Base-by-base conservation (phyloP, 1,140 invertebrate genomes). In the Belonocnema kinseyi region DNA sequence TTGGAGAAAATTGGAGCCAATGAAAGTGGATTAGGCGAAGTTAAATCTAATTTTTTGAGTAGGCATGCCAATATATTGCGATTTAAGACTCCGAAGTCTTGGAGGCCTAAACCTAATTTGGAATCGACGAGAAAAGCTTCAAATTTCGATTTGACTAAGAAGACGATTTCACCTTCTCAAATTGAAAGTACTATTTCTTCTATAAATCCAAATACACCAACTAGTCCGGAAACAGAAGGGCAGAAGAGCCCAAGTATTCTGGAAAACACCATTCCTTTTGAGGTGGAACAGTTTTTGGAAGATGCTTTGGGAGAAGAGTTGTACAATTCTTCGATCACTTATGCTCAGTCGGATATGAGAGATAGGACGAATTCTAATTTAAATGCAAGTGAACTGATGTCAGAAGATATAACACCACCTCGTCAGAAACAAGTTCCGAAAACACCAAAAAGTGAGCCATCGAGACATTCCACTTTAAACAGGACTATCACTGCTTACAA, bases 291-390 rank as follows among this genome's bases (percentile, higher is more conserved):
- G 40, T 89, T 88, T 82, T 80, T 88, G 16, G 75, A 84, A 26
- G 61, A 86, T 8, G 88, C 87, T 7, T 75, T 89, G 13, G 87
- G 85, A 4, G 82, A 86, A 13, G 87, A 90, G 76, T 72, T 86
- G 1, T 80, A 79, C n/a, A 83, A 70, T 50, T 78, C 78, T 3
- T 80, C 74, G 0, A 70, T 83, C 2, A 85, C 83, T 14, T 83
- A 80, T 52, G 75, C 56, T 11, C 74, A n/a, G 26, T 26, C 33
- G 0, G 77, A 82, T 0, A 74, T 21, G 12, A 50, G 72, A 11
- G 81, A 83, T 21, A 76, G 75, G 17, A 82, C 80, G 1, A 70
- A 76, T 50, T 82, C 81, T 12, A 50, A 77, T 13, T 50, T 85
- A 0, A 76, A 74, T 61, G 77, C 78, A 0, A 81, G 76, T 17